Conservation (phyloP, 2,888 invertebrate genomes). For the Hololepta plana region DNA sequence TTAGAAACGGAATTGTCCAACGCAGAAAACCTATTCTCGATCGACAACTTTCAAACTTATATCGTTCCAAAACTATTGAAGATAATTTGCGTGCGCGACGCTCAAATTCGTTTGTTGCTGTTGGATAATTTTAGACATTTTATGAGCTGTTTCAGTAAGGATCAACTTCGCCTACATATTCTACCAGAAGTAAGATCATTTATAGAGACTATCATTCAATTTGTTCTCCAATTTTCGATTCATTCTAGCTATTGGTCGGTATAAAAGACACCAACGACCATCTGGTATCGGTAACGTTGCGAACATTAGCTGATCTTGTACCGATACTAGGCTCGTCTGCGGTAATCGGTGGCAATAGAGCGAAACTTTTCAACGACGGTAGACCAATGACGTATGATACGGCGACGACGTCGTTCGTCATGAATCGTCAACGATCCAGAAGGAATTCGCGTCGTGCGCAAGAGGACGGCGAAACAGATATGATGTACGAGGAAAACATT, state of each 20-base stretch:
- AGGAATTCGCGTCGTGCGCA: conserved; percentile 1
- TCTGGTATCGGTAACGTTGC: conserved; percentile 63
- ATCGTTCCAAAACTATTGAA: conserved; percentile 61
- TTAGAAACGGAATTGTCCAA: conserved; percentile 17
- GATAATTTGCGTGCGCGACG: conserved; percentile 71
- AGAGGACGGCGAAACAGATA: too few species aligned
- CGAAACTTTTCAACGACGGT: conserved; percentile 71
- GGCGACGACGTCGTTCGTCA: conserved; percentile 17
- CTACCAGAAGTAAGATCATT: conserved; percentile 45
- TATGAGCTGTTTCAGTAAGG: conserved; percentile 52
- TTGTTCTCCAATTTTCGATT: not conserved
- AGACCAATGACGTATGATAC: conserved; percentile 41
- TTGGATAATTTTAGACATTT: conserved; percentile 62
- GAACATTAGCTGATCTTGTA: conserved; percentile 67
- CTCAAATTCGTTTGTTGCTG: conserved; percentile 61
- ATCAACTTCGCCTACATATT: conserved; percentile 56
- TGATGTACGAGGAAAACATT: too few species aligned
- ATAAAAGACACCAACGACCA: conserved; percentile 74
- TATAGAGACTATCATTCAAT: not conserved
- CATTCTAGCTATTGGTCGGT: conserved; percentile 39
- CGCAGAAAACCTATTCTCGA: conserved; percentile 42
- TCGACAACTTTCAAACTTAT: conserved; percentile 48
- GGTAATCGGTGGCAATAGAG: conserved; percentile 69
- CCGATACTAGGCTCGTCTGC: conserved; percentile 69
- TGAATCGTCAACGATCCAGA: conserved; percentile 2